A percentile compares a stretch with the other conserved stretches of the same genome.
Evolutionary conservation across 1,140 invertebrate genomes (phyloP).

Genomic region (Tetragonula clypearis): DNA sequence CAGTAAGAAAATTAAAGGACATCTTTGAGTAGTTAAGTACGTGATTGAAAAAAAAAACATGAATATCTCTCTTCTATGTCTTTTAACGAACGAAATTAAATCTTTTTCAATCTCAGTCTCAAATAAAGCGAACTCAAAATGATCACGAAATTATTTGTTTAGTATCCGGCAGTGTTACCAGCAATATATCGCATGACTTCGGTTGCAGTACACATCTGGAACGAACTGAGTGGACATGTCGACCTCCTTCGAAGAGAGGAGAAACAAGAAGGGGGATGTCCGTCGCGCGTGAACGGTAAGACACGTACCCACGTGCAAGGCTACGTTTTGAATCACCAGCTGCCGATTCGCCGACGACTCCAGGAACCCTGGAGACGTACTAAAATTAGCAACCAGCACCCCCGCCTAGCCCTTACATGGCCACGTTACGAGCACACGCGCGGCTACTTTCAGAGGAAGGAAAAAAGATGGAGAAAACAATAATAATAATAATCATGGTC

Average conservation of each 20-base stretch:
- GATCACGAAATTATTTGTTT: neutral
- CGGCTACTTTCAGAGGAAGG: slow-evolving; percentile 52
- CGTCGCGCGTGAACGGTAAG: slow-evolving; percentile 64
- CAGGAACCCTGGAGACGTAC: slow-evolving; percentile 68
- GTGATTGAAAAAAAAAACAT: neutral
- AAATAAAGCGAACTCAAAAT: neutral
- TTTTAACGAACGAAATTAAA: neutral
- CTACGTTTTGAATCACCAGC: slow-evolving; percentile 72
- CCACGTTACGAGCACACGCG: slow-evolving; percentile 57
- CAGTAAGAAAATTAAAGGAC: neutral
- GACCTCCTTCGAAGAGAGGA: slow-evolving; percentile 50
- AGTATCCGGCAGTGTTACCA: neutral
- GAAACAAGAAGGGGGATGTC: slow-evolving; percentile 67
- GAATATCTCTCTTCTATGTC: neutral
- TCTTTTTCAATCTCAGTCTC: neutral
- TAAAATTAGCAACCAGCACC: slow-evolving; percentile 76
- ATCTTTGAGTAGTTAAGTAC: neutral
- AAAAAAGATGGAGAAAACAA: slow-evolving; percentile 55
- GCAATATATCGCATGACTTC: slow-evolving; percentile 29
- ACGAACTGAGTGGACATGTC: slow-evolving; percentile 47
- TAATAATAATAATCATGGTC: slow-evolving; percentile 57
- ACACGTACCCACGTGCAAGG: slow-evolving; percentile 71
- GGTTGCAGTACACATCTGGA: slow-evolving; percentile 51
- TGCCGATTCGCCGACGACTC: slow-evolving; percentile 71
- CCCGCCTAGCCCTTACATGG: slow-evolving; percentile 69